Conservation (phyloP, 2,113 vertebrate genomes). For the Nothoprocta pentlandii region DNA sequence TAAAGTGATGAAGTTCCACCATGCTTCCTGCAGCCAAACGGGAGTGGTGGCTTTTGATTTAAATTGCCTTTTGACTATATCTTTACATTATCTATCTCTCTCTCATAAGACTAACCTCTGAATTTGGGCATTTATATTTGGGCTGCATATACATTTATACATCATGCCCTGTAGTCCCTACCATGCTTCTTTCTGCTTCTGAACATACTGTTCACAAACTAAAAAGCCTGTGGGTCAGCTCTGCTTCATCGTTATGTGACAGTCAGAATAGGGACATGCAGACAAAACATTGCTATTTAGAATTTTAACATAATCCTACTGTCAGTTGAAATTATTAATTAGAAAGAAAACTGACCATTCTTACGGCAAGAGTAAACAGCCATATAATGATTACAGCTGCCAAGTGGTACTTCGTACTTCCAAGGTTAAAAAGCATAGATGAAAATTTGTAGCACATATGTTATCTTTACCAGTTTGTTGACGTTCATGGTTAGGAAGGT, state of each 20-base stretch:
- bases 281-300: not conserved
- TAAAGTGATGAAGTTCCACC: not conserved
- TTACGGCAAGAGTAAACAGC: not conserved
- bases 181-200: not conserved
- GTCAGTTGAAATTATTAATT: not conserved
- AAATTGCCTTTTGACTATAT: not conserved
- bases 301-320: not conserved
- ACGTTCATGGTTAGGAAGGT: not conserved
- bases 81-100: too few relatives aligned
- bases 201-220: not conserved
- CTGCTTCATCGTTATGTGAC: not conserved
- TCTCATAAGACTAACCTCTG: not conserved
- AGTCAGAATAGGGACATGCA: not conserved
- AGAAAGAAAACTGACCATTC: not conserved
- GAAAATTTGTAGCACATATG: not conserved
- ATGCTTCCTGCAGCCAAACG: not conserved
- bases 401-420: not conserved
- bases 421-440: not conserved
- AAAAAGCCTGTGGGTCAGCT: not conserved
- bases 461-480: not conserved
- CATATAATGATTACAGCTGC: not conserved
- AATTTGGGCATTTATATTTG: not conserved
- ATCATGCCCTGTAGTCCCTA: not conserved
- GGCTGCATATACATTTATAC: not conserved
- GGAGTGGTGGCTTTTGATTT: not conserved